Percentiles rank a stretch among this genome's conserved stretches.
Evolutionary conservation across 2,888 invertebrate genomes (phyloP).

Genomic region (Disparrhopalites patrizii): DNA sequence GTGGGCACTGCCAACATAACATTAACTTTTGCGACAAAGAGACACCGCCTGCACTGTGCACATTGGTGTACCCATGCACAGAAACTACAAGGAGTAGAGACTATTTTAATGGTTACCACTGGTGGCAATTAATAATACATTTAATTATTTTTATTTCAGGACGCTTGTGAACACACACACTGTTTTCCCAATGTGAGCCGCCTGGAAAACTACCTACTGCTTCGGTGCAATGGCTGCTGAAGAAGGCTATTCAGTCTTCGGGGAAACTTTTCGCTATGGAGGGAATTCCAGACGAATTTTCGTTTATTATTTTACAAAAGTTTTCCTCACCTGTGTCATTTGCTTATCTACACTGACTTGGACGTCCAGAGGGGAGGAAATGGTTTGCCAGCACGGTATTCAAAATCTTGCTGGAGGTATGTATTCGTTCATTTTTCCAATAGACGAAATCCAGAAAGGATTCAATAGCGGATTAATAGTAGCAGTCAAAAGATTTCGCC

Average conservation of each 20-base stretch:
- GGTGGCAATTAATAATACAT: no score
- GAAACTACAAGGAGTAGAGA: no score
- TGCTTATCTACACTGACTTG: neutral
- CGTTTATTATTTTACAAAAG: neutral
- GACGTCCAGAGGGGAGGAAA: slow-evolving; percentile 1
- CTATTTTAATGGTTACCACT: no score
- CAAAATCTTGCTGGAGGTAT: slow-evolving; percentile 18
- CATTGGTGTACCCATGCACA: no score
- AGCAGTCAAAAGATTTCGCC: neutral
- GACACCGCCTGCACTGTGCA: no score
- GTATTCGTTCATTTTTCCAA: neutral
- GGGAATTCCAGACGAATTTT: neutral
- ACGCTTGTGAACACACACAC: no score
- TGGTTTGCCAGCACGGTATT: slow-evolving; percentile 15
- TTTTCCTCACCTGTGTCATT: neutral
- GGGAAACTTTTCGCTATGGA: neutral
- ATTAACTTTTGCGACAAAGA: no score
- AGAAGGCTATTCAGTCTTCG: neutral
- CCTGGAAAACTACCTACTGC: neutral
- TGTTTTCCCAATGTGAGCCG: neutral
- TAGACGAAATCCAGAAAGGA: neutral
- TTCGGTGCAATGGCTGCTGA: neutral
- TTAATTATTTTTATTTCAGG: no score
- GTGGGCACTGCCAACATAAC: no score
- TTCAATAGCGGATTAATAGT: no score